Percentiles rank a stretch among this genome's conserved stretches.
Conservation (phyloP, 1,140 invertebrate genomes). For the Megathymus violae region DNA sequence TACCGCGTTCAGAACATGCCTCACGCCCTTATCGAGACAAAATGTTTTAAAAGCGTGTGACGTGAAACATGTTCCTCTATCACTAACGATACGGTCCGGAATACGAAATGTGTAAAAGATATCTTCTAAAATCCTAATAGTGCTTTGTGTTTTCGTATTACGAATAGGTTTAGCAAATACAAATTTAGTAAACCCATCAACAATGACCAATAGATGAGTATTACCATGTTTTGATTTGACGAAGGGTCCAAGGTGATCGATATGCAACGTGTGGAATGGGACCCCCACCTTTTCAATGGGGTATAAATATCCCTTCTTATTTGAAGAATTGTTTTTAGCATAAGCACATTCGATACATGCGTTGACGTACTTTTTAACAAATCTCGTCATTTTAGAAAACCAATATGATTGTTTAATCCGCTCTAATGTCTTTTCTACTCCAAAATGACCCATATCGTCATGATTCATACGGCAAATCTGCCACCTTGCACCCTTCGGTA, state of each 20-base stretch:
- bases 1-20: background rate
- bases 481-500: constrained; percentile 1
- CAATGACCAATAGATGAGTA: constrained; percentile 8
- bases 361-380: background rate
- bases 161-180: background rate
- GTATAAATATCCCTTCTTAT: too few species aligned
- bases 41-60: constrained; percentile 26
- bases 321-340: background rate
- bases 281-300: background rate
- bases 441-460: background rate
- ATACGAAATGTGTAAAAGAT: background rate
- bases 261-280: constrained; percentile 14
- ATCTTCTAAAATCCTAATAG: background rate
- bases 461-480: background rate
- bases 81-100: constrained; percentile 33
- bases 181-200: constrained; percentile 19
- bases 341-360: background rate
- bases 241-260: constrained; percentile 22
- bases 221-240: constrained; percentile 6
- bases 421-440: background rate
- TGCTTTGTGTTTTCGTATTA: background rate
- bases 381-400: background rate
- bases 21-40: constrained; percentile 2
- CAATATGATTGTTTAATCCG: too few species aligned
- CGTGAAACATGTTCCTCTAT: constrained; percentile 35